Conservation (phyloP, 2,888 invertebrate species). For the Drosophila maculinotata region DNA sequence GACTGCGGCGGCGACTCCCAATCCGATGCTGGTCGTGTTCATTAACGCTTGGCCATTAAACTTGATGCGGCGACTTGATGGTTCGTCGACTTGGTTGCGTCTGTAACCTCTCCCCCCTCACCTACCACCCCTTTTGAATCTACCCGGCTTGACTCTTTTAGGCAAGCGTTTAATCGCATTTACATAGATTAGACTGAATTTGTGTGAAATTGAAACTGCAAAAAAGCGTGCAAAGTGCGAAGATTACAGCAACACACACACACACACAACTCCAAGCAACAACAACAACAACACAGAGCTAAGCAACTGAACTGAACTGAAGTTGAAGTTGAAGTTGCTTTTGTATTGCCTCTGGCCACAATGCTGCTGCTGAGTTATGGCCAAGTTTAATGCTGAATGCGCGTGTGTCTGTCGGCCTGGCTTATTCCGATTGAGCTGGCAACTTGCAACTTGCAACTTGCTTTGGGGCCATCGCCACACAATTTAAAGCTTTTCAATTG, state of each 20-base stretch:
- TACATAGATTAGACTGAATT: conserved; percentile 81
- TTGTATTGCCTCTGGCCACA: conserved; percentile 7
- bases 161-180: conserved; percentile 81
- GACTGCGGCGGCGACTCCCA: conserved; percentile 19
- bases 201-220: conserved; percentile 79
- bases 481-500: conserved; percentile 33
- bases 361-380: conserved; percentile 13
- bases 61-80: conserved; percentile 62
- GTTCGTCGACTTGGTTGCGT: conserved; percentile 49
- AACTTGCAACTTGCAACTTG: neutral
- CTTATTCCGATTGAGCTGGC: conserved; percentile 39
- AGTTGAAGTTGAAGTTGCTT: conserved; percentile 14
- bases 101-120: neutral
- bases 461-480: conserved; percentile 5
- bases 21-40: conserved; percentile 76
- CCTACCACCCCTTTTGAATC: neutral
- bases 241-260: conserved; percentile 50
- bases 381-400: conserved; percentile 12
- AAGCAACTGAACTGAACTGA: conserved; percentile 10
- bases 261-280: conserved; percentile 3
- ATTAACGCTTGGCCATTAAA: conserved; percentile 84
- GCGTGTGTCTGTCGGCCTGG: conserved; percentile 6
- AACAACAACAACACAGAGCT: neutral
- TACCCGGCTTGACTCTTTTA: conserved; percentile 47
- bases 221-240: conserved; percentile 75